Percentiles rank a stretch among this genome's conserved stretches.
phyloP scores from a whole-genome alignment of 2,113 vertebrate genomes.

The Phodopus roborovskii region DNA sequence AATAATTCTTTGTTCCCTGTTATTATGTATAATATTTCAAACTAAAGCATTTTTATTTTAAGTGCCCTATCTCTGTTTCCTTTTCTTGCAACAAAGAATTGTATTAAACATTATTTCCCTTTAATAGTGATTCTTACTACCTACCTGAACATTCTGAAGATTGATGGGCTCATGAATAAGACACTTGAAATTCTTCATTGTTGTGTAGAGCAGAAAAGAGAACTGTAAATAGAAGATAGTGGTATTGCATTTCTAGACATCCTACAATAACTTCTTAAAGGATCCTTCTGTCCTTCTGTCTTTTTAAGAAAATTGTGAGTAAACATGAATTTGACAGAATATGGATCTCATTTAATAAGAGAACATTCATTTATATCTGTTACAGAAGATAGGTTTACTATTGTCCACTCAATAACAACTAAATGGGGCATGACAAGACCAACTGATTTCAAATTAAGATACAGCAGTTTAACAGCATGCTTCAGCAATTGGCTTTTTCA shows the following conservation, averaged over 20 bases:
- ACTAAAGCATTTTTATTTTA: conserved; percentile 54
- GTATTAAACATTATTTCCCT: conserved; percentile 46
- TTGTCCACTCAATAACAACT: conserved; percentile 62
- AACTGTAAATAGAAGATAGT: background rate
- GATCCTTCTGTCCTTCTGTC: background rate
- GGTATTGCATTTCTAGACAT: conserved; percentile 39
- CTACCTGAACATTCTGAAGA: conserved; percentile 44
- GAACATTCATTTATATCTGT: conserved; percentile 60
- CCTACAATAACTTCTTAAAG: conserved; percentile 33
- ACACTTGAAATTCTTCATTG: conserved; percentile 42
- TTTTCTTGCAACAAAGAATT: conserved; percentile 64
- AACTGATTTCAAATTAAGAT: conserved; percentile 71
- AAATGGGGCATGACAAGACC: conserved; percentile 66
- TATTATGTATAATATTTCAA: conserved; percentile 73
- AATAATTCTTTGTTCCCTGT: conserved; percentile 56
- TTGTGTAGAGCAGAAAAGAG: background rate
- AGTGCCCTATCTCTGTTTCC: conserved; percentile 4
- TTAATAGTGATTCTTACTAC: conserved; percentile 53
- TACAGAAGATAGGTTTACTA: conserved; percentile 37
- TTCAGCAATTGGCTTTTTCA: conserved; percentile 38
- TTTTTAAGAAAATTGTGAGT: conserved; percentile 63
- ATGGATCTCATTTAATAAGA: conserved; percentile 51
- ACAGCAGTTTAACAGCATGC: conserved; percentile 37
- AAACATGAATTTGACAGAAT: conserved; percentile 45
- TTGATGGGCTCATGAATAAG: conserved; percentile 45